Base-by-base conservation (phyloP, 2,113 vertebrate genomes). In the Regulus satrapa region DNA sequence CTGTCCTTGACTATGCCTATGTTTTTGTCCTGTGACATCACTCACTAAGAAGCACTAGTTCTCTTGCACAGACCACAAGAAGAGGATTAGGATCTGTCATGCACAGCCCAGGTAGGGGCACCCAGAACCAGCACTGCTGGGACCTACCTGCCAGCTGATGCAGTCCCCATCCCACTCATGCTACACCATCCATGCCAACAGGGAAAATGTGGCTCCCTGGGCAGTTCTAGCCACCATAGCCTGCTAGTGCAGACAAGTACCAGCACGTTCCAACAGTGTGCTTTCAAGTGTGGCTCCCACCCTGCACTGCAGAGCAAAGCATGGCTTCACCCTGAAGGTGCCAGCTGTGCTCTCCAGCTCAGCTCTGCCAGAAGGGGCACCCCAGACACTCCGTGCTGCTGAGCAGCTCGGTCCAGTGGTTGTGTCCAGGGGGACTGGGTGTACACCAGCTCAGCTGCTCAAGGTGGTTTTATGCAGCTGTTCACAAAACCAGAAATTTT, bases 231-330 rank as follows among this genome's bases (percentile, higher is more conserved):
- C 16, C 26, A 15, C 18, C 58, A 49, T 14, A 63, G 8, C 14
- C 31, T 54, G 32, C 15, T 67, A 9, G 18, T 0, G 1, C 43
- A 45, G 43, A 34, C 0, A 0, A 45, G 54, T 20, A n/a, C 36
- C 41, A 41, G 64, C 45, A 29, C 0, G 0, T 34, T 49, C 23
- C 51, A 63, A 6, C 29, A 12, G 8, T 1, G 49, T 3, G 4
- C 36, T 56, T 61, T 3, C 10, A 46, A 38, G 40, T 5, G 40
- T 23, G 52, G 13, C 25, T 25, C 46, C 40, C 6, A 1, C 26
- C 49, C 45, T 5, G 2, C n/a, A 2, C 36, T 31, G 21, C 16
- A 48, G 66, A 81, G n/a, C 12, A 66, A 73, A 66, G 45, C 49
- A 32, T 15, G 29, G 25, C 19, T 17, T 56, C 48, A 25, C 12